A percentile compares a stretch with the other conserved stretches of the same genome.
phyloP scores from a whole-genome alignment of 2,113 vertebrate genomes.

The Hyperopisus bebe region DNA sequence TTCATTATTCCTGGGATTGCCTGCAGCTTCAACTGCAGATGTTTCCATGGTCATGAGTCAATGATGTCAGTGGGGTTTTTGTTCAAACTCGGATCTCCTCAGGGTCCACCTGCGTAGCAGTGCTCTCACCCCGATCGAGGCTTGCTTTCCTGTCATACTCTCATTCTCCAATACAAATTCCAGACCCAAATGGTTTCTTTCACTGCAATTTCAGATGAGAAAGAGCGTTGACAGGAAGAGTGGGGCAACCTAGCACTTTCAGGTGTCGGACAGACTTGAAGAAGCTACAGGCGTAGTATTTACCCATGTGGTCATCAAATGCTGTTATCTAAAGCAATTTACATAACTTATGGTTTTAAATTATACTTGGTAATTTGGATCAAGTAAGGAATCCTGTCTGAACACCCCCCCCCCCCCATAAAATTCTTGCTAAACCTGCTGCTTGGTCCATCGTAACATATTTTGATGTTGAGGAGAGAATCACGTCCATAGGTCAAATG shows the following conservation, averaged over 20 bases:
- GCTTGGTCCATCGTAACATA: neutral
- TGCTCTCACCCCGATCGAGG: neutral
- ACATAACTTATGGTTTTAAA: neutral
- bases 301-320: neutral
- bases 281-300: neutral
- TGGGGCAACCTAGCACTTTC: neutral
- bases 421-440: neutral
- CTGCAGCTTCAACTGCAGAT: neutral
- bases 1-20: neutral
- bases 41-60: neutral
- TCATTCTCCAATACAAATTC: neutral
- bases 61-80: neutral
- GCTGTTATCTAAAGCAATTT: neutral
- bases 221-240: neutral
- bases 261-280: neutral
- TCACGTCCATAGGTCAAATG: neutral
- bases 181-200: neutral
- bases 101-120: neutral
- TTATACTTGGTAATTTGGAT: neutral
- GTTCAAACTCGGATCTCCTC: neutral
- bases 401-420: neutral
- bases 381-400: neutral
- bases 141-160: neutral
- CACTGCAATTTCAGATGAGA: neutral
- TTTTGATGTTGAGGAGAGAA: neutral